These are phyloP conservation scores for Zingel zingel DNA, from an alignment of 2,113 vertebrate genomes.

Conservation along the genomic window DNA sequence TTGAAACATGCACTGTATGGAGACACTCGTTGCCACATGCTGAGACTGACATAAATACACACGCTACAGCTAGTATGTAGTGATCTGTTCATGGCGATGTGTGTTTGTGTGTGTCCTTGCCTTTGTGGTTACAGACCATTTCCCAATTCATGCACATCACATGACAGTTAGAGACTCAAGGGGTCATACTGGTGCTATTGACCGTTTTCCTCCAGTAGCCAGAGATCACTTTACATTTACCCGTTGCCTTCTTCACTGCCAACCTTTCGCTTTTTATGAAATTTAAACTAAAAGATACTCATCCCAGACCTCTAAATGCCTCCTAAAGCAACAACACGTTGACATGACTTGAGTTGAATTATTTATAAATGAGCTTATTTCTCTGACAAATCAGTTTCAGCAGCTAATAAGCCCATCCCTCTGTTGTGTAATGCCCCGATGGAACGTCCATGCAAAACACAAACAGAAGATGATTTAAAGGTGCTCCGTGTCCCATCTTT, in stretches of 20 bases:
- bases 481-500: constrained; percentile 41
- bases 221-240: constrained; percentile 23
- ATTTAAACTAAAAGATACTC: constrained; percentile 5
- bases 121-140: constrained; percentile 48
- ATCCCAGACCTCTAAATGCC: background rate
- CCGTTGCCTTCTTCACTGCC: background rate
- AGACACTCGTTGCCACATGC: constrained; percentile 1
- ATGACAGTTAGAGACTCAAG: constrained; percentile 46
- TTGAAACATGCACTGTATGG: background rate
- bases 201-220: constrained; percentile 51
- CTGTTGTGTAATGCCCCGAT: constrained; percentile 38
- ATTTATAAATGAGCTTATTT: constrained; percentile 2
- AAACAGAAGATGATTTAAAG: constrained; percentile 62
- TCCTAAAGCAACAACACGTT: background rate
- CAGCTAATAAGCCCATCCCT: constrained; percentile 15
- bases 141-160: constrained; percentile 40
- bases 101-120: constrained; percentile 32
- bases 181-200: constrained; percentile 49
- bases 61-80: background rate
- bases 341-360: background rate
- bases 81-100: background rate
- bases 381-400: constrained; percentile 26
- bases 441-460: constrained; percentile 28
- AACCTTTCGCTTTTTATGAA: constrained; percentile 4
- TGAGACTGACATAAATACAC: constrained; percentile 14